Percentiles rank a stretch among this genome's conserved stretches.
phyloP scores from a whole-genome alignment of 2,797 vertebrate species.

The Sebastolobus alascanus region DNA sequence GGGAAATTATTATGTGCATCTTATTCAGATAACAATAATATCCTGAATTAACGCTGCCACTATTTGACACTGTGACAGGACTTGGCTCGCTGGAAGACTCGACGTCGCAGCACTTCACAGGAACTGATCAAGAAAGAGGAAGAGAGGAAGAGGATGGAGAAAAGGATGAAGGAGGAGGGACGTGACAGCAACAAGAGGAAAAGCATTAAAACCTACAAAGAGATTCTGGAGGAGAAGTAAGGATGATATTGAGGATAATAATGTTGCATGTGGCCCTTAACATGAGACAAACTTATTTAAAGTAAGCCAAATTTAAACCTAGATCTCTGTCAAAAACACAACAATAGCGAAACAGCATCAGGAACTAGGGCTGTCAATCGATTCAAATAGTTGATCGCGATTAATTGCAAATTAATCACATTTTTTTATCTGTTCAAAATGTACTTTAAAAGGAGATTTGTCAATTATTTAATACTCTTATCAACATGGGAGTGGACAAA shows the following conservation, averaged over 20 bases:
- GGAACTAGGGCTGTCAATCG: neutral
- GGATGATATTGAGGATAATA: constrained; percentile 49
- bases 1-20: neutral
- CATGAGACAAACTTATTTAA: neutral
- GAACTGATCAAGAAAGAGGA: constrained; percentile 97
- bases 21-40: neutral
- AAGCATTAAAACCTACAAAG: constrained; percentile 98
- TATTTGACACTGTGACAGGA: constrained; percentile 82
- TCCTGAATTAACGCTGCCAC: neutral
- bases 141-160: constrained; percentile 97
- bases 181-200: constrained; percentile 87
- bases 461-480: too few relatives aligned
- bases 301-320: neutral
- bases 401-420: too few relatives aligned
- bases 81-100: constrained; percentile 96
- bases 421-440: too few relatives aligned
- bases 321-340: neutral
- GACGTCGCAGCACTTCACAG: constrained; percentile 94
- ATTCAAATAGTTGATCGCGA: too few relatives aligned
- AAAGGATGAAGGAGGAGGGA: constrained; percentile 87
- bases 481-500: too few relatives aligned
- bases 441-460: too few relatives aligned
- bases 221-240: constrained; percentile 98
- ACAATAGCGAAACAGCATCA: neutral
- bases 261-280: neutral